Conservation (phyloP, 2,797 vertebrate species). For the Pantherophis alleghaniensis region DNA sequence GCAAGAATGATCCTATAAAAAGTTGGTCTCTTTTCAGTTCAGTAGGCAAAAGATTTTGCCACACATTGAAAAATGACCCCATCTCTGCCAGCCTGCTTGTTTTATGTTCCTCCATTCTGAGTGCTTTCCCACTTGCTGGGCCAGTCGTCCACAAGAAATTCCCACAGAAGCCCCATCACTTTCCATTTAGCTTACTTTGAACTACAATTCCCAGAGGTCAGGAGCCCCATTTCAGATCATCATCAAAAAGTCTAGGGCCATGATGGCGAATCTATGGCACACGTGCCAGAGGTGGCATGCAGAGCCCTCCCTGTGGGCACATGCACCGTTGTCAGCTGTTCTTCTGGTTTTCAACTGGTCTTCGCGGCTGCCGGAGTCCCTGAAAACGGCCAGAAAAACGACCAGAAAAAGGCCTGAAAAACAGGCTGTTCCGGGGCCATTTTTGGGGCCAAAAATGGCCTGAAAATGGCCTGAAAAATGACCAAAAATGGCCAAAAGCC, state of each 20-base stretch:
- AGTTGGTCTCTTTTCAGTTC: background rate
- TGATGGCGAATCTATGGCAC: no score
- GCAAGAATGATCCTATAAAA: background rate
- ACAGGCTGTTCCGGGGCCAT: no score
- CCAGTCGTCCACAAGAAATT: background rate
- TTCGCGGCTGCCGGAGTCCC: no score
- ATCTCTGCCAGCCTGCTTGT: background rate
- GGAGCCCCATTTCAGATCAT: background rate
- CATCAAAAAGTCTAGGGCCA: background rate
- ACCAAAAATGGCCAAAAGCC: no score
- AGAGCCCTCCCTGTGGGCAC: no score
- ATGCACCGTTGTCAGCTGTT: no score
- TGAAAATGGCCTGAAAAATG: no score
- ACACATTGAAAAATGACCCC: background rate
- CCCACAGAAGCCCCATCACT: background rate
- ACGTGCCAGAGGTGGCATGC: no score
- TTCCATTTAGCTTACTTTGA: background rate
- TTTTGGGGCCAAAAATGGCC: no score
- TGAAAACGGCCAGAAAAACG: no score
- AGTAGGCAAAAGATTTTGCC: background rate
- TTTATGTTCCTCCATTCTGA: background rate
- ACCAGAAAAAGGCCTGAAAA: no score
- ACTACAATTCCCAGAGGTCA: background rate
- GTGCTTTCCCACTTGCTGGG: background rate
- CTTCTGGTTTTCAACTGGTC: no score